Evolutionary conservation across 2,797 vertebrate species (phyloP), one percentile per base, ranked within the genome.

Genomic region (Poecilia gillii): DNA sequence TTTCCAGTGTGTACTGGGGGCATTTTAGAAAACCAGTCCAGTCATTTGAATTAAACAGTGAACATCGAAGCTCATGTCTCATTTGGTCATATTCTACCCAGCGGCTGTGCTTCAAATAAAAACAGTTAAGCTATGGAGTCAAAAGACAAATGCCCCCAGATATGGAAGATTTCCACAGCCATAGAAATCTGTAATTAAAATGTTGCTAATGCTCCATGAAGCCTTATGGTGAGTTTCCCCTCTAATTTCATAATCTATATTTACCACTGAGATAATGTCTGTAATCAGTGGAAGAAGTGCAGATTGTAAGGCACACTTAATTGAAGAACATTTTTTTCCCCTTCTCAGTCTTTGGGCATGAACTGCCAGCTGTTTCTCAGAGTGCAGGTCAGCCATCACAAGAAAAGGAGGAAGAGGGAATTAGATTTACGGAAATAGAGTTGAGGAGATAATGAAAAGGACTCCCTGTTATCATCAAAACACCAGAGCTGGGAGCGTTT

Each of bases 341-440:
- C 33, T 43, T 39, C 31, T 1, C 12, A 8, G 12, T 73, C 28
- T 25, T 73, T 81, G 70, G 62, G 41, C 73, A 31, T 71, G 72
- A 90, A 85, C 53, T 82, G 82, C 81, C 83, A 86, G 84, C 85
- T 89, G 90, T 82, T 71, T 80, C 79, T 83, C 55, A 13, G 46
- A 76, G 72, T 70, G 46, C 59, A 71, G 84, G 83, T 84, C 75
- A 80, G 80, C 73, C 79, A 77, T 85, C 82, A 81, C 76, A 84
- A 79, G 83, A 74, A 82, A 82, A 72, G 47, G 71, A 47, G 62
- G 49, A 55, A 33, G 72, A 74, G 73, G 77, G 84, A 84, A 85
- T 33, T 70, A 84, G 91, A 93, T 93, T 91, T 91, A 81, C 89
- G 90, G 91, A 88, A 92, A 84, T 81, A 81, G 82, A 90, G 79